Conservation (phyloP, 1,140 invertebrate genomes). For the Drusus annulatus region DNA sequence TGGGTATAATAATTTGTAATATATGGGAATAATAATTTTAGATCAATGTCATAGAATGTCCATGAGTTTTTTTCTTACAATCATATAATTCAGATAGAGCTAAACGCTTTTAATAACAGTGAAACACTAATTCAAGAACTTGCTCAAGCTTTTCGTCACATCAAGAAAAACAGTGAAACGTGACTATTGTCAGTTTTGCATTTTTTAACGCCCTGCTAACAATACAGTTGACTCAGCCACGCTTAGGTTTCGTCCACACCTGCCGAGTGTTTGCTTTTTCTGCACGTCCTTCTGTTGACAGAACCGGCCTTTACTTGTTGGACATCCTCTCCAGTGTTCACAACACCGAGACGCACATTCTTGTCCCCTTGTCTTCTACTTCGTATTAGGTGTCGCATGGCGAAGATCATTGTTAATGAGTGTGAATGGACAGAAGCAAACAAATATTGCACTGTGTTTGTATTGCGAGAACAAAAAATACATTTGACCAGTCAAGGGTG, state of each 20-base stretch:
- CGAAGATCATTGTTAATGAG: conserved; percentile 21
- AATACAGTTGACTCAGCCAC: neutral
- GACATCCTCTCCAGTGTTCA: neutral
- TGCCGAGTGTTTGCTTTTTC: conserved; percentile 24
- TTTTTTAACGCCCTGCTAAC: no score
- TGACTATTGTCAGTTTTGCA: no score
- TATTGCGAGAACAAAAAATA: conserved; percentile 8
- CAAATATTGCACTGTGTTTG: neutral
- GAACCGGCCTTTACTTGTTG: conserved; percentile 21
- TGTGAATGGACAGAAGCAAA: conserved; percentile 10
- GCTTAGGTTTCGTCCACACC: conserved; percentile 11
- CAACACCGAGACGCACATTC: neutral
- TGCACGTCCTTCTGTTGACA: conserved; percentile 17
- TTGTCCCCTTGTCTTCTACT: neutral
- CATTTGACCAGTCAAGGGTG: neutral
- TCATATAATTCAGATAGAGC: no score
- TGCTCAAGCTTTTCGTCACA: no score
- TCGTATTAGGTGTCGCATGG: neutral
- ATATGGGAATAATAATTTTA: no score
- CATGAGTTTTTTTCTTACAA: no score
- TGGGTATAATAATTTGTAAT: no score
- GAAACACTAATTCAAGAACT: no score
- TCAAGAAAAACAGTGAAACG: no score
- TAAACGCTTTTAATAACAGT: no score
- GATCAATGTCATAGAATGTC: no score